Base-by-base conservation (phyloP, 2,113 vertebrate species). In the Peromyscus maniculatus region DNA sequence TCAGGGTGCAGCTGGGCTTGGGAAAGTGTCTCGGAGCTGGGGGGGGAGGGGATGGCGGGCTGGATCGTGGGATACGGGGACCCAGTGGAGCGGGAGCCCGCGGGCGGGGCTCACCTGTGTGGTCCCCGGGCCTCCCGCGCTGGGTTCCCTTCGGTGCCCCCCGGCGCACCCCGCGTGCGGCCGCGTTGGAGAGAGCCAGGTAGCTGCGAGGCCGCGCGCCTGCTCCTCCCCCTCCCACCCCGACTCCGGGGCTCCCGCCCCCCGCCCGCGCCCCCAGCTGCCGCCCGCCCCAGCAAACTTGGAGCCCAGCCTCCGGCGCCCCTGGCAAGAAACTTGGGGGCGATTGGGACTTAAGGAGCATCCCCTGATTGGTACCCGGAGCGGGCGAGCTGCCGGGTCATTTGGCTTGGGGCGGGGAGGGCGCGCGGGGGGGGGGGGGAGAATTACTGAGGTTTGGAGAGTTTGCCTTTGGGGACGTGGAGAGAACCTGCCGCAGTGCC, bases 301-400 rank as follows among this genome's bases (percentile, higher is more conserved):
- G 94, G 96, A 97, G 87, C 96, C 28, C 21, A 69, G 55, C 75
- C 64, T 94, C 33, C 21, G 1, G 77, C 83, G 74, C 95, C 87
- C 92, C 71, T n/a, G 97, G 95, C 89, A 91, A 94, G 89, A 96
- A 97, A 97, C 93, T 97, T 94, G 89, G 95, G 66, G 94, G 92
- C 80, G 19, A 4, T 80, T 21, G 95, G 94, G 88, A 89, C 24
- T 72, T 71, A 26, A 95, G 96, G 97, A 97, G 97, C 98, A 98
- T 96, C 96, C 80, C 39, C 2, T 75, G 95, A 95, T 93, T 88
- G 91, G 96, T 96, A 94, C 98, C 82, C 92, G 96, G 97, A 98
- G 97, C 97, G 95, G 97, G 69, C 97, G 97, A 98, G 96, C 97
- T 96, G 96, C 77, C 96, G 55, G 97, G 97, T 97, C 96, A 96